phyloP scores from a whole-genome alignment of 2,113 vertebrate species.

The Bambusicola thoracicus region DNA sequence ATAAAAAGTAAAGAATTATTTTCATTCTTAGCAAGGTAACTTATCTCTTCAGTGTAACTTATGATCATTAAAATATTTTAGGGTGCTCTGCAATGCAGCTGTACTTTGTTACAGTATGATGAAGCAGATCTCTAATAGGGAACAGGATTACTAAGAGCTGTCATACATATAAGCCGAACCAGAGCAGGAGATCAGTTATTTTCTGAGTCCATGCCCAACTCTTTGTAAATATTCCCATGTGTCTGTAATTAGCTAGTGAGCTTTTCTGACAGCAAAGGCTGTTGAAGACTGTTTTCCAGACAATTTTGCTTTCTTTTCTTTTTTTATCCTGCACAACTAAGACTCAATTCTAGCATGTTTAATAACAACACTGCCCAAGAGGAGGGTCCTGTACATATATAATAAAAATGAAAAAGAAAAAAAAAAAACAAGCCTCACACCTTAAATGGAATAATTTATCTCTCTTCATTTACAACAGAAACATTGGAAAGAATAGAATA shows the following conservation, averaged over 20 bases:
- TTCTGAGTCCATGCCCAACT: conserved; percentile 26
- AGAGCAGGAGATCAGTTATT: conserved; percentile 41
- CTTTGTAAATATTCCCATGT: conserved; percentile 68
- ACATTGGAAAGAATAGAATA: neutral
- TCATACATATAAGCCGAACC: conserved; percentile 40
- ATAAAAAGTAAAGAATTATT: neutral
- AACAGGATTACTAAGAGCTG: conserved; percentile 46
- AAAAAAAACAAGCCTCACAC: neutral
- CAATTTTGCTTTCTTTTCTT: neutral
- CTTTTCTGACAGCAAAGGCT: conserved; percentile 48
- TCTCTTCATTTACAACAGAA: neutral
- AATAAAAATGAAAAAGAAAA: neutral
- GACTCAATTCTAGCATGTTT: conserved; percentile 13
- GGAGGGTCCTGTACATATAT: neutral
- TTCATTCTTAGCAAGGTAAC: neutral
- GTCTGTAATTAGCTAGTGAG: conserved; percentile 68
- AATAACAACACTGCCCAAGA: conserved; percentile 34
- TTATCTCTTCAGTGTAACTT: neutral
- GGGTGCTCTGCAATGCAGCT: conserved; percentile 25
- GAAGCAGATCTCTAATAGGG: conserved; percentile 52
- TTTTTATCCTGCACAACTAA: neutral
- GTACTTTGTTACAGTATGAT: conserved; percentile 41
- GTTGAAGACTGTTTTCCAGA: conserved; percentile 58
- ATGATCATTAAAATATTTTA: conserved; percentile 16
- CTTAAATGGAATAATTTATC: conserved; percentile 16